These are phyloP conservation scores for Albula goreensis DNA, from an alignment of 2,113 vertebrate genomes.

Conservation along the genomic window DNA sequence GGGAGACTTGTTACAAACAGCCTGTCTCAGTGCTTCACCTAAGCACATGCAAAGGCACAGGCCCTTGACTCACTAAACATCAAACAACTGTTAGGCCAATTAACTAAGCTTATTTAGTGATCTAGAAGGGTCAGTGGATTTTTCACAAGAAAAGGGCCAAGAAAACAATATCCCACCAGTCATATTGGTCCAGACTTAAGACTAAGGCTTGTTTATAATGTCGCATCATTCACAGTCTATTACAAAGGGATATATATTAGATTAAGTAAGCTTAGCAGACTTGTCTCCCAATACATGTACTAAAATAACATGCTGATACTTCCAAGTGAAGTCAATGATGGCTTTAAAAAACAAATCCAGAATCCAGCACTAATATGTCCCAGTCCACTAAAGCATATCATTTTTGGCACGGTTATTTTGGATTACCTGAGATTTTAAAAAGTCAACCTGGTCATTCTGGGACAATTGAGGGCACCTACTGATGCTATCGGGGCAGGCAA, in stretches of 20 bases:
- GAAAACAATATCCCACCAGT: conserved; percentile 45
- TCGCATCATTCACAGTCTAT: conserved; percentile 61
- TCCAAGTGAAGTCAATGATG: conserved; percentile 64
- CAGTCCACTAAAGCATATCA: neutral
- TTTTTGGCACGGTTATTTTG: neutral
- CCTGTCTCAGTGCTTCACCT: conserved; percentile 41
- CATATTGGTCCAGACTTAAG: conserved; percentile 63
- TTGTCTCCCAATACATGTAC: conserved; percentile 65
- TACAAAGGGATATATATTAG: conserved; percentile 68
- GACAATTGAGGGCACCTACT: neutral
- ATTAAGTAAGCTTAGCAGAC: conserved; percentile 72
- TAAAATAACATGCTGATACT: conserved; percentile 66
- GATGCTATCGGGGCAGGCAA: conserved; percentile 10
- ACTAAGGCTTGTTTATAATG: conserved; percentile 64
- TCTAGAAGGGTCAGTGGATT: conserved; percentile 60
- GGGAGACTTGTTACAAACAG: neutral
- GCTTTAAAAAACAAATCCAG: conserved; percentile 59
- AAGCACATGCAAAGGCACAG: conserved; percentile 50
- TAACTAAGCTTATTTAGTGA: conserved; percentile 53
- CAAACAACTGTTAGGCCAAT: conserved; percentile 53
- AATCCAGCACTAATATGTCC: conserved; percentile 56
- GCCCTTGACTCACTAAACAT: conserved; percentile 58
- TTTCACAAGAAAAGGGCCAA: conserved; percentile 58
- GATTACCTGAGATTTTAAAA: neutral
- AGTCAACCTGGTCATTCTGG: neutral